Percentiles rank a stretch among this genome's conserved stretches.
Conservation (phyloP, 2,888 invertebrate species). For the Noctua fimbriata region DNA sequence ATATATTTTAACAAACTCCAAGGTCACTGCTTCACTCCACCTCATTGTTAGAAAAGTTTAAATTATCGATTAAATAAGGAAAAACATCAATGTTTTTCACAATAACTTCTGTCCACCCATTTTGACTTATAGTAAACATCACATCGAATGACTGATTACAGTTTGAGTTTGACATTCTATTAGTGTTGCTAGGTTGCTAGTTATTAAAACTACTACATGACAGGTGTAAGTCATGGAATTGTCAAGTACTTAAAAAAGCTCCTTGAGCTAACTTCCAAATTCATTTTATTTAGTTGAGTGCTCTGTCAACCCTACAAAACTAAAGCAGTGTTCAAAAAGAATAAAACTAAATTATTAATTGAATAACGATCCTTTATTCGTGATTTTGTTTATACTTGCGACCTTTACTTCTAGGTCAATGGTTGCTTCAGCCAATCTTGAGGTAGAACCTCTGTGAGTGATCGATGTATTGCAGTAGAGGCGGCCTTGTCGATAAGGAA, state of each 20-base stretch:
- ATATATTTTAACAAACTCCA: conserved; percentile 87
- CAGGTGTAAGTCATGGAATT: neutral
- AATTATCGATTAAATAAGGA: neutral
- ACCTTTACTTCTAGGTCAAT: conserved; percentile 41
- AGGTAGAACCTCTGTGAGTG: neutral
- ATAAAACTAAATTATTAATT: neutral
- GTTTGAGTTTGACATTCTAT: conserved; percentile 3
- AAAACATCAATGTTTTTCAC: conserved; percentile 28
- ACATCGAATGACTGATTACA: neutral
- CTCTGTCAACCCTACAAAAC: neutral
- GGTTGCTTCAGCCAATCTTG: conserved; percentile 1
- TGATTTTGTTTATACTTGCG: conserved; percentile 17
- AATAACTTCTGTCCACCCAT: conserved; percentile 12
- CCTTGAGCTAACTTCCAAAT: neutral
- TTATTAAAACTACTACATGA: neutral
- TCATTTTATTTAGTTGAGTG: neutral
- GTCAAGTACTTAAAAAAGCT: neutral
- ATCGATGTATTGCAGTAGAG: conserved; percentile 16
- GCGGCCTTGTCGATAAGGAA: conserved; percentile 53
- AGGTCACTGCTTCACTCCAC: conserved; percentile 87
- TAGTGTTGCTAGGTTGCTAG: conserved; percentile 4
- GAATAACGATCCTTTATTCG: conserved; percentile 1
- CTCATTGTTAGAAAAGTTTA: conserved; percentile 74
- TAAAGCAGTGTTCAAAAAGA: neutral
- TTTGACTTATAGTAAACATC: conserved; percentile 27